Conservation (phyloP, 2,797 vertebrate genomes). For the Crocidura indochinensis region DNA sequence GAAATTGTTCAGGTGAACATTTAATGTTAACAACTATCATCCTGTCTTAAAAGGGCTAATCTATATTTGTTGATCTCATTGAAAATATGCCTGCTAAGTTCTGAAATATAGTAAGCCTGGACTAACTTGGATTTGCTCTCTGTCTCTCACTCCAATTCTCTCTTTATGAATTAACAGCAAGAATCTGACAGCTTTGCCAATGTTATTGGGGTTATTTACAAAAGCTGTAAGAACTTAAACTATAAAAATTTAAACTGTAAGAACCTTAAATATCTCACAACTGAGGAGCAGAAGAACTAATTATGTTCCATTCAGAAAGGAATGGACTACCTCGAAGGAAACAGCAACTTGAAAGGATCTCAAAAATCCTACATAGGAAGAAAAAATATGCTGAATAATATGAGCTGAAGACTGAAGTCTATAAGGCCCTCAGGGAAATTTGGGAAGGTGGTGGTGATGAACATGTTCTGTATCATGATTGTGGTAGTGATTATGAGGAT, state of each 20-base stretch:
- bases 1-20: not conserved
- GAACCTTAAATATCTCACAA: not conserved
- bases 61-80: slow-evolving; percentile 36
- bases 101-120: slow-evolving; percentile 35
- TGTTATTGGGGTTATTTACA: not conserved
- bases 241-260: slow-evolving; percentile 22
- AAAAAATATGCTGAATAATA: not conserved
- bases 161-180: slow-evolving; percentile 48
- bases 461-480: not conserved
- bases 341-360: not conserved
- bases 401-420: not conserved
- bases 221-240: not conserved
- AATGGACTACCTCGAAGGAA: not conserved
- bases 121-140: slow-evolving; percentile 25
- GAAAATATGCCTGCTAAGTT: slow-evolving; percentile 45
- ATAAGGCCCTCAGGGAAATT: not conserved
- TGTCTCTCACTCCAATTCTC: not conserved
- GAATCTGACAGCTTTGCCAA: not conserved
- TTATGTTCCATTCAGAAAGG: not conserved
- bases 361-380: not conserved
- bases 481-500: not conserved
- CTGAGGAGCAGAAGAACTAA: not conserved
- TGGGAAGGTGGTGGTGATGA: not conserved
- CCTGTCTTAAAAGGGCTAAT: not conserved
- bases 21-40: slow-evolving; percentile 37